Percentiles rank a stretch among this genome's conserved stretches.
These are phyloP conservation scores for Emydoidea blandingii DNA, from an alignment of 2,797 vertebrate species.

Conservation along the genomic window DNA sequence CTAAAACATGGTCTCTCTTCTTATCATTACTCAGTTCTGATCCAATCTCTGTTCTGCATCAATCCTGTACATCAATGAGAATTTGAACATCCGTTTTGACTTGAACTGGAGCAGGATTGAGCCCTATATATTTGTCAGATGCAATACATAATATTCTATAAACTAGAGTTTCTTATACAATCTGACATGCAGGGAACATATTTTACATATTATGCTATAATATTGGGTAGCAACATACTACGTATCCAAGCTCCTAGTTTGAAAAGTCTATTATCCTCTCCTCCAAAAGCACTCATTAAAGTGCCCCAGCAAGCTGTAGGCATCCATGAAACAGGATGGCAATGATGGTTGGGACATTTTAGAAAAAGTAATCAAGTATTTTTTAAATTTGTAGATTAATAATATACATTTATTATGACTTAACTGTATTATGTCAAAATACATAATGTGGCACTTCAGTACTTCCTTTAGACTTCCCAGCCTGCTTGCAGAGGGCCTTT, in stretches of 20 bases:
- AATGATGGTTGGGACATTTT: not conserved
- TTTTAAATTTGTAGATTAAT: not conserved
- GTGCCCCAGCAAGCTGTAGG: rapidly evolving
- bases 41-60: rapidly evolving
- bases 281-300: not conserved
- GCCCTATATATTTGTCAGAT: not conserved
- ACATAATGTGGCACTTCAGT: rapidly evolving
- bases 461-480: not conserved
- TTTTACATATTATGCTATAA: rapidly evolving
- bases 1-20: rapidly evolving
- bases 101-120: not conserved
- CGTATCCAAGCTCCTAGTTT: not conserved
- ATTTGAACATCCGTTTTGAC: rapidly evolving
- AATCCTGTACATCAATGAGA: not conserved
- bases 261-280: not conserved
- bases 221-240: rapidly evolving
- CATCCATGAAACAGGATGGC: not conserved
- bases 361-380: not conserved
- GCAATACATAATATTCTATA: not conserved
- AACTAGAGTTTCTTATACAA: rapidly evolving
- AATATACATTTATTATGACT: not conserved
- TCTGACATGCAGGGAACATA: rapidly evolving
- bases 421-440: not conserved
- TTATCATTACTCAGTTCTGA: not conserved
- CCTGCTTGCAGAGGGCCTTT: not conserved